Evolutionary conservation across 2,888 invertebrate genomes (phyloP), one percentile per base, ranked within the genome.

Genomic region (Linnaemya vulpina): DNA sequence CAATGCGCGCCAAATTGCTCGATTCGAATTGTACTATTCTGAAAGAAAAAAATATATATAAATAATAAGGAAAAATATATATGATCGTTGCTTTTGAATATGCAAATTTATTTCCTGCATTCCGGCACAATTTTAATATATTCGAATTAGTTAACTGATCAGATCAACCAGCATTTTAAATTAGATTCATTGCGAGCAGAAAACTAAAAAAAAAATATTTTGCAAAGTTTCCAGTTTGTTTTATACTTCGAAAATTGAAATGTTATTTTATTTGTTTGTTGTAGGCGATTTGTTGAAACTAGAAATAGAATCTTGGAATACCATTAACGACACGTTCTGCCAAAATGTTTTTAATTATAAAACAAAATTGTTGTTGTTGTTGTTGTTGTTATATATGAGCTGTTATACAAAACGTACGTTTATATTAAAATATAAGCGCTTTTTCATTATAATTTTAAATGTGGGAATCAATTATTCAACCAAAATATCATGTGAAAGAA

Each of bases 21-120:
- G 91, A 90, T 88, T 93, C 92, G 17, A 93, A 88, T 71, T 91
- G 90, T 25, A 91, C 91, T 70, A 94, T 81, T 87, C 93, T 93
- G 87, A 2, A 86, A 55, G 13, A 53, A 1, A 3, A 30, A 60
- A 30, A 1, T 20, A n/a, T n/a, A n/a, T n/a, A n/a, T n/a, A 1
- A 55, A 25, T 25, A 38, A 11, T 17, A 17, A 17, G 20, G 20
- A 35, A 17, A 3, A 25, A 53, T 22, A 40, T 40, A 40, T 13
- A 40, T 3, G 40, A 40, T 2, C 5, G 5, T 46, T 15, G 9
- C 1, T 9, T 3, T 1, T 38, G 8, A 38, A 38, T 30, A 38
- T 38, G 38, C 10, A 38, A 38, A 38, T 38, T 9, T 38, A 7
- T 38, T 38, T 38, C 38, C 11, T 38, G 38, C 38, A 38, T n/a